Base-by-base conservation (phyloP, 2,113 vertebrate genomes). In the Cephalopholis sonnerati region DNA sequence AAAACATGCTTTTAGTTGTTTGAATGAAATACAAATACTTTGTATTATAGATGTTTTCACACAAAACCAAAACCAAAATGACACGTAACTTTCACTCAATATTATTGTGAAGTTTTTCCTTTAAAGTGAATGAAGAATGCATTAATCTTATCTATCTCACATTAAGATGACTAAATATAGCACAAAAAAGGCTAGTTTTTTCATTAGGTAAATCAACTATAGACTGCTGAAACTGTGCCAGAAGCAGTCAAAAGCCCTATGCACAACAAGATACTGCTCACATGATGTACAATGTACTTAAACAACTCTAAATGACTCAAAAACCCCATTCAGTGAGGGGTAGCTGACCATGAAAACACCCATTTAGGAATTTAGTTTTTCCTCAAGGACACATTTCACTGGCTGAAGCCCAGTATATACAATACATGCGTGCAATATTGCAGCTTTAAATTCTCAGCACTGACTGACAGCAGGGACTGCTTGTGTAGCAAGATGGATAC, bases 301-400 rank as follows among this genome's bases (percentile, higher is more conserved):
- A 36, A 36, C 32, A 36, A 36, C 32, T n/a, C 53, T 67, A 61
- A 85, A 79, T 51, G 53, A 64, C 54, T 84, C 51, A 41, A 71
- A 71, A 76, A 24, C 32, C 8, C 24, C 59, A 71, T 39, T 83
- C 53, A 65, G 1, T 44, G 51, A 72, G 70, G 67, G 58, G 36
- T 48, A 66, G 69, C 53, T 82, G 51, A 70, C 68, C 69, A 66
- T 63, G 48, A 74, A 25, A 81, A 58, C 29, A 46, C 29, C 39
- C 48, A 25, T 57, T 72, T 61, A 55, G 22, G 55, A 39, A 58
- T 66, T 55, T 51, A 61, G 46, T 66, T 62, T 66, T 51, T 27
- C 48, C 53, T 76, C 75, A 79, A 58, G 69, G 48, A 50, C 71
- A 68, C 15, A 32, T 25, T 77, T 55, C 48, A 41, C 41, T 70